Base-by-base conservation (phyloP, 2,113 vertebrate species). In the Platichthys stellatus region DNA sequence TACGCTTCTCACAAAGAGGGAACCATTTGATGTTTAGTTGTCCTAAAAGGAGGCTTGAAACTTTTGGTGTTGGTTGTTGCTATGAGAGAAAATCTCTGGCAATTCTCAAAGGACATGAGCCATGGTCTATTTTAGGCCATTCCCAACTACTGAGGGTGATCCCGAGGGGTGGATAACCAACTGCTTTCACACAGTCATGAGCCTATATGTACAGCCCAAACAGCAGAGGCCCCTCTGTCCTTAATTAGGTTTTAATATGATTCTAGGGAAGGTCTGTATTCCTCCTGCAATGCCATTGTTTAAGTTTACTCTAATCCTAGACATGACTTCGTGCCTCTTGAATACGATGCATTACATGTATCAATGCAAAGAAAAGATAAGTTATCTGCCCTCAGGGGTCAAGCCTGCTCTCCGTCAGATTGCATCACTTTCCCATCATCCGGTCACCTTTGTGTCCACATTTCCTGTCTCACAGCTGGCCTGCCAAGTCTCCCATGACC, bases 391-490 rank as follows among this genome's bases (percentile, higher is more conserved):
- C 78, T 75, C 6, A 2, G 45, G 65, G 79, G 83, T 88, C 75
- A 65, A 69, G 72, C 62, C 80, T 80, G 84, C 76, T 2, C 63
- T 82, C 71, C 80, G 80, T 87, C 85, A 81, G 76, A 89, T 91
- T 88, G 81, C 84, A 92, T 92, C 89, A 89, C 83, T 92, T 91
- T 92, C 85, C 89, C 91, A 92, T 85, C 89, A 88, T 89, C 84
- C 80, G 80, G 80, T 91, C 87, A 82, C 90, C 87, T 86, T 78
- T 71, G 77, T 84, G 79, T 92, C 91, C 80, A 73, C 82, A 80
- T 86, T 92, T 93, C 92, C 91, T 92, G 91, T 92, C 89, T 87
- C 90, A 90, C 90, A 92, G 91, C 90, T 92, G 91, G 86, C 65
- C 70, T 63, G 78, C 86, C 87, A 88, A 91, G 81, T 84, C 86